Percentiles rank a stretch among this genome's conserved stretches.
phyloP scores from a whole-genome alignment of 1,140 invertebrate species.

The Brachionus asplanchnoidis region DNA sequence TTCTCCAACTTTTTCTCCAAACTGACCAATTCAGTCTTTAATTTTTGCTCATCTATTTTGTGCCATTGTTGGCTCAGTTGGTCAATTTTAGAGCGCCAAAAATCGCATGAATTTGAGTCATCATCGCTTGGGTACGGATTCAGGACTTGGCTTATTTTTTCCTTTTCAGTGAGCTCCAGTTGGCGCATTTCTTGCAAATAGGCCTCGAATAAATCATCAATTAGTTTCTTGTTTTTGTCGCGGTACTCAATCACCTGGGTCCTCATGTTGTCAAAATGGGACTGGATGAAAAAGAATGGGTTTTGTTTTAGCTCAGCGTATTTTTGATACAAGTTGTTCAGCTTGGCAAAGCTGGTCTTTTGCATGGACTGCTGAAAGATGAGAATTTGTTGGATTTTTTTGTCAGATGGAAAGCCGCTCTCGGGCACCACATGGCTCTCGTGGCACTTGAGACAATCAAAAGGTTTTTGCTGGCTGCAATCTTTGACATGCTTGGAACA shows the following conservation, averaged over 20 bases:
- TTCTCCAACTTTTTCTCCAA: conserved; percentile 20
- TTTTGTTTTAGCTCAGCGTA: neutral
- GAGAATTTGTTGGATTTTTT: neutral
- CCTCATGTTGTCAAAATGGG: neutral
- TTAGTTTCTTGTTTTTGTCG: neutral
- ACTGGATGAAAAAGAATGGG: neutral
- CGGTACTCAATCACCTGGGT: neutral
- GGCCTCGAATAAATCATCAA: neutral
- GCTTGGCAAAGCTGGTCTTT: neutral
- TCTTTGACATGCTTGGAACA: neutral
- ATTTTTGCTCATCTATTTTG: neutral
- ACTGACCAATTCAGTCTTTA: neutral
- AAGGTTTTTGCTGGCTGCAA: neutral
- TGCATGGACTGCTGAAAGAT: neutral
- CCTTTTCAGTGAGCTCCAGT: neutral
- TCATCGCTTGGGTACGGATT: conserved; percentile 23
- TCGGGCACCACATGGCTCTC: neutral
- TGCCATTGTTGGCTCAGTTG: neutral
- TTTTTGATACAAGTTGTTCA: neutral
- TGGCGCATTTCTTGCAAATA: neutral
- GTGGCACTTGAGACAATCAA: neutral
- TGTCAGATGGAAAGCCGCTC: neutral
- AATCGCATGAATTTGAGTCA: neutral
- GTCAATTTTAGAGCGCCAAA: neutral
- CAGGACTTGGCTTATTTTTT: neutral